Conservation (phyloP, 1,140 invertebrate genomes). For the Magallana gigas region DNA sequence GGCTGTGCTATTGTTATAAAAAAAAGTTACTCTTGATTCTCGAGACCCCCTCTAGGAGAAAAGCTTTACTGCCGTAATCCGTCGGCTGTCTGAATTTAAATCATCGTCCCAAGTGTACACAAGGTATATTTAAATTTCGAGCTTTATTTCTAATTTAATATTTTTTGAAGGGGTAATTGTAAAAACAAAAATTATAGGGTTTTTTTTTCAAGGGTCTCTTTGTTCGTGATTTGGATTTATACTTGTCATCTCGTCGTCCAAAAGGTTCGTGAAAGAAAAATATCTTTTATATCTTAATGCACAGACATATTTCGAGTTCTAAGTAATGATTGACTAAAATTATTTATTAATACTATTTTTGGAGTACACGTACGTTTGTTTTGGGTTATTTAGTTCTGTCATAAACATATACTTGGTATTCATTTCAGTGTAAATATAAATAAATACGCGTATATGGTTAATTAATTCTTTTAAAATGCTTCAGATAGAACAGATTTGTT, state of each 20-base stretch:
- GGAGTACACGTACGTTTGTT: no score
- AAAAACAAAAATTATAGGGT: neutral
- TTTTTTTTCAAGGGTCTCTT: neutral
- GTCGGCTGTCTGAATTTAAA: neutral
- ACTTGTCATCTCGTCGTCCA: neutral
- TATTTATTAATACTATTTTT: no score
- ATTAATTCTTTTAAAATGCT: no score
- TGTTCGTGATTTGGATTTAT: neutral
- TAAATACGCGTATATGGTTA: no score
- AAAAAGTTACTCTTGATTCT: slow-evolving; percentile 12
- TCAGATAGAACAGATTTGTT: no score
- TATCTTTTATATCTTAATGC: no score
- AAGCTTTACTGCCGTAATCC: neutral
- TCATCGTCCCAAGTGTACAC: neutral
- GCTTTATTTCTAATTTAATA: slow-evolving; percentile 15
- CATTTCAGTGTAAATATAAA: no score
- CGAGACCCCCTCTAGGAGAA: neutral
- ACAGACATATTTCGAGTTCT: no score
- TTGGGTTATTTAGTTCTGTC: no score
- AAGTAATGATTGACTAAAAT: no score
- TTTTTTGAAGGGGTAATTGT: neutral
- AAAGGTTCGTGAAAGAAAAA: no score
- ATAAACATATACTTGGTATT: no score
- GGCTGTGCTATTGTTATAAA: neutral
- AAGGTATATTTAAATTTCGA: neutral